Evolutionary conservation across 2,888 invertebrate genomes (phyloP).

Genomic region (Leucophenga maculata): DNA sequence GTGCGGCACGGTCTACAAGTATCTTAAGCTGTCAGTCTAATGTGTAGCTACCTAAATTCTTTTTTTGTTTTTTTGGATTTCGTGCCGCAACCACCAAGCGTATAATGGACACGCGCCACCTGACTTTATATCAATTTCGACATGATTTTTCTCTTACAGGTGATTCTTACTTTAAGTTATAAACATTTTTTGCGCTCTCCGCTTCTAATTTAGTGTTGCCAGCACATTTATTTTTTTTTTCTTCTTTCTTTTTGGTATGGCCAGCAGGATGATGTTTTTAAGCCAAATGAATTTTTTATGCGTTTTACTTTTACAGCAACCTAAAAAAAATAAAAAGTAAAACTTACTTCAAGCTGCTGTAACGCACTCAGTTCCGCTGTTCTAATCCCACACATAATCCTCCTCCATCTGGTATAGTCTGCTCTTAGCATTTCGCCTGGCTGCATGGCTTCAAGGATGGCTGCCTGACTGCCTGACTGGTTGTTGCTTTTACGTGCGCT

Average conservation of each 20-base stretch:
- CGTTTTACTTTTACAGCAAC: conserved; percentile 31
- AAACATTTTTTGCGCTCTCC: background rate
- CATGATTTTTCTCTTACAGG: conserved; percentile 2
- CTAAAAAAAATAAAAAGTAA: background rate
- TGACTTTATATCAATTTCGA: conserved; percentile 63
- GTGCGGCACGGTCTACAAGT: conserved; percentile 52
- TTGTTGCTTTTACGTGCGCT: conserved; percentile 52
- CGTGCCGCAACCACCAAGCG: conserved; percentile 49
- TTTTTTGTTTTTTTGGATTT: too few species aligned
- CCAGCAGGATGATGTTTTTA: conserved; percentile 49
- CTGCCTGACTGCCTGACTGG: conserved; percentile 11
- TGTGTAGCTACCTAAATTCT: too few species aligned
- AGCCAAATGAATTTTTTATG: conserved; percentile 64
- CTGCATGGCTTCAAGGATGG: background rate
- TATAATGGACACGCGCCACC: conserved; percentile 65
- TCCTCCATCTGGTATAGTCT: background rate
- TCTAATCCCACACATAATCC: background rate
- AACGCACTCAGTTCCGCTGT: background rate
- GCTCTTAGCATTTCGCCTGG: background rate
- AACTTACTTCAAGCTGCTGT: too few species aligned
- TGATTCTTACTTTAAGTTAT: background rate
- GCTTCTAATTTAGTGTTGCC: background rate
- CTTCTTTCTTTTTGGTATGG: conserved; percentile 39
- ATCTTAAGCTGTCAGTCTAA: conserved; percentile 44
- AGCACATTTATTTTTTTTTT: conserved; percentile 14